Evolutionary conservation across 2,888 invertebrate genomes (phyloP).

Genomic region (Neoitamus cyanurus): DNA sequence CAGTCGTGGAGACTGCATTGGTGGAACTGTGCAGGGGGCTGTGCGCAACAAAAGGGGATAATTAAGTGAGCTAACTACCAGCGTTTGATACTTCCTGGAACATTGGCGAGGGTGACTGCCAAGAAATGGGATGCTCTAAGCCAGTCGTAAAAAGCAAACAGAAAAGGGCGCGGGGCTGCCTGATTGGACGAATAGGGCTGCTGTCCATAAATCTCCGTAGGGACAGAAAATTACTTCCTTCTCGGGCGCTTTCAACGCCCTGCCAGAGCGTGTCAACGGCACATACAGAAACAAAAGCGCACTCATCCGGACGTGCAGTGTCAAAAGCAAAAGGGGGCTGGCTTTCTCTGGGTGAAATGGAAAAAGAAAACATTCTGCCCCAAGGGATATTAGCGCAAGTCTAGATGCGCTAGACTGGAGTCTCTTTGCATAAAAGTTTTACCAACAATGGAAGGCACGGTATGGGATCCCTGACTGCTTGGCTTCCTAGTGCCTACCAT

Average conservation of each 20-base stretch:
- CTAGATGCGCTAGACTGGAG: background rate
- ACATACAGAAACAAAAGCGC: background rate
- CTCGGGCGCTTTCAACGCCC: background rate
- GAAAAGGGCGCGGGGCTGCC: background rate
- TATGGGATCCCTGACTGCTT: background rate
- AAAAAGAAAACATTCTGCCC: background rate
- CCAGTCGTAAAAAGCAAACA: background rate
- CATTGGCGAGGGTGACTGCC: background rate
- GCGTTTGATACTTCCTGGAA: background rate
- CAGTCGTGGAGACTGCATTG: background rate
- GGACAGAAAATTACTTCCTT: slow-evolving; percentile 15
- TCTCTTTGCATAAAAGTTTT: background rate
- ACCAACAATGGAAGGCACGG: background rate
- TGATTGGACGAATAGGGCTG: background rate
- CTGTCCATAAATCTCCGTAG: background rate
- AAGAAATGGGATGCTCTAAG: background rate
- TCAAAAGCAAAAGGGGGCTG: background rate
- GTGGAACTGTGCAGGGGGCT: background rate
- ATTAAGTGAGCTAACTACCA: background rate
- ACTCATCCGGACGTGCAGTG: background rate
- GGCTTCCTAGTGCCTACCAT: background rate
- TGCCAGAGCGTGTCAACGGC: background rate
- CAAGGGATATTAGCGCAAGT: background rate
- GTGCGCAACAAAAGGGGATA: background rate
- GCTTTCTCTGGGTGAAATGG: background rate